Conservation (phyloP, 2,113 vertebrate genomes). For the Lycocorax pyrrhopterus region DNA sequence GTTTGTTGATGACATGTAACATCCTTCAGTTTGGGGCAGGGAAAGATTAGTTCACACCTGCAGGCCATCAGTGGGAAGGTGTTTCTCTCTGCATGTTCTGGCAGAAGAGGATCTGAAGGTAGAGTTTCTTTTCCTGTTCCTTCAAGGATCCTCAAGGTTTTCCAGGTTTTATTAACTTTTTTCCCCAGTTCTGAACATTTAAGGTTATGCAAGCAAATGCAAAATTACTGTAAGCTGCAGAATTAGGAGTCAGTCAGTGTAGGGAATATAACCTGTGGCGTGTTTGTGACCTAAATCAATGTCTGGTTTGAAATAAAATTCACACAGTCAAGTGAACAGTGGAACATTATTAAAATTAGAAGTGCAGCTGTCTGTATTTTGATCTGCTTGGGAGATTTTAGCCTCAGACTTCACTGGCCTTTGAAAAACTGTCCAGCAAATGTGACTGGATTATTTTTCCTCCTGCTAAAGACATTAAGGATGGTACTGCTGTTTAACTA, state of each 20-base stretch:
- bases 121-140: not conserved
- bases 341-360: slow-evolving; percentile 1
- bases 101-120: not conserved
- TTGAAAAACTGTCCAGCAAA: not conserved
- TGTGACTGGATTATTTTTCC: not conserved
- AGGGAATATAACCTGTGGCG: not conserved
- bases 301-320: not conserved
- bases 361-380: slow-evolving; percentile 16
- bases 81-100: not conserved
- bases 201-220: not conserved
- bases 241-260: not conserved
- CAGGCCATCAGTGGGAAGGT: not conserved
- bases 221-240: not conserved
- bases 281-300: not conserved
- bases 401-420: not conserved
- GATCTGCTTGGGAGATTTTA: slow-evolving; percentile 22
- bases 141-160: not conserved
- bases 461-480: not conserved
- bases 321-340: not conserved
- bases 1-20: not conserved
- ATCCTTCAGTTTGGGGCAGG: not conserved
- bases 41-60: not conserved
- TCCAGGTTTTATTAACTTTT: not conserved
- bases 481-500: not conserved
- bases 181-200: not conserved